Percentiles rank a stretch among this genome's conserved stretches.
phyloP scores from a whole-genome alignment of 64 coral and sea anemone species.

The Dendronephthya gigantea region DNA sequence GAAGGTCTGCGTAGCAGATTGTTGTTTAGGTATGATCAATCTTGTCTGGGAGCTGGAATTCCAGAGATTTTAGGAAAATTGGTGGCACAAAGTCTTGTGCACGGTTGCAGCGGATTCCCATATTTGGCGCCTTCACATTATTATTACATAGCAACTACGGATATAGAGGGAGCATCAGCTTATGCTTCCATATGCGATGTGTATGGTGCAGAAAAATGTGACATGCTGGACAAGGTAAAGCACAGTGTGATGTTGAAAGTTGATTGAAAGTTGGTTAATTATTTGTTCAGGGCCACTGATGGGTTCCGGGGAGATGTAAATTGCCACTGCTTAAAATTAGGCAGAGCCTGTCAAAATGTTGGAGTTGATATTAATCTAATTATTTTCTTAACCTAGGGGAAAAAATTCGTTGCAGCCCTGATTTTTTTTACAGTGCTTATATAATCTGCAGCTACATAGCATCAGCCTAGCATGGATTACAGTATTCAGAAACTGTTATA shows the following conservation, averaged over 20 bases:
- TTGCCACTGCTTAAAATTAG: no score
- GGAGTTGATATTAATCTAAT: no score
- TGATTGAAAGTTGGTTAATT: no score
- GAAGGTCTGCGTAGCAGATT: background rate
- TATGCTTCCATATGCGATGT: background rate
- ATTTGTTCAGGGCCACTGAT: no score
- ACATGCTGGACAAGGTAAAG: background rate
- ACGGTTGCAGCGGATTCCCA: background rate
- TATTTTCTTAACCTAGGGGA: no score
- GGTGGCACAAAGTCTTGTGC: background rate
- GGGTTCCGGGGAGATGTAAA: no score
- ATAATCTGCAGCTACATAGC: no score
- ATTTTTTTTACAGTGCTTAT: no score
- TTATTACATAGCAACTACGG: background rate
- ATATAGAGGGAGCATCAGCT: background rate
- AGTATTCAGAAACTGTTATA: no score
- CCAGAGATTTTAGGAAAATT: background rate
- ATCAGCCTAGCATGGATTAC: no score
- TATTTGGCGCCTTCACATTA: background rate
- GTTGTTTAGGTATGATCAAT: background rate
- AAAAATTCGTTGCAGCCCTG: no score
- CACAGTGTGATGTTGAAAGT: background rate
- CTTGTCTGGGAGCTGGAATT: background rate
- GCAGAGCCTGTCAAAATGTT: no score
- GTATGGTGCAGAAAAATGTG: background rate